Conservation (phyloP, 1,140 invertebrate species). For the Holcopasites calliopsidis region DNA sequence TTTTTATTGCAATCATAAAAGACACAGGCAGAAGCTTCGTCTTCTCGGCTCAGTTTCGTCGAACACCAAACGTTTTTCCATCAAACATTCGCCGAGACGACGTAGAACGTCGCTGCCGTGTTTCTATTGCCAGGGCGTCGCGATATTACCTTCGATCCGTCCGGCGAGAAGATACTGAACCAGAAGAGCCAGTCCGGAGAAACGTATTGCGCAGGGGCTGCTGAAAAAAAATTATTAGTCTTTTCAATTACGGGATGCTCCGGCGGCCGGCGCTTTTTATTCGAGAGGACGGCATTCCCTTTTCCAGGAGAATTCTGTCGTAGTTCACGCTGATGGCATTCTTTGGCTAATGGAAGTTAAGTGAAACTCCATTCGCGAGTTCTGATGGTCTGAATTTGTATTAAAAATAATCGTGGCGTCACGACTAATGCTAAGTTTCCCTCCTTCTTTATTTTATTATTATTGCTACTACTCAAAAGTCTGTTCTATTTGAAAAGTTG, state of each 20-base stretch:
- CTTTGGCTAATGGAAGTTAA: too few species aligned
- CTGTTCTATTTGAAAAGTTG: too few species aligned
- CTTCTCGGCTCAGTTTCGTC: too few species aligned
- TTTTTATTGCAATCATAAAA: background rate
- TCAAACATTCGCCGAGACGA: too few species aligned
- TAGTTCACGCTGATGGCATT: too few species aligned
- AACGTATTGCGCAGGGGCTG: slow-evolving; percentile 14
- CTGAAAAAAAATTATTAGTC: slow-evolving; percentile 48
- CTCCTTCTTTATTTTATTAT: too few species aligned
- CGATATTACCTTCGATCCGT: slow-evolving; percentile 44
- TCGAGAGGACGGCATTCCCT: background rate
- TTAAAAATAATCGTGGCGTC: too few species aligned
- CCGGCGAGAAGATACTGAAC: background rate
- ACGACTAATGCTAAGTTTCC: too few species aligned
- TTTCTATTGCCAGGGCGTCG: slow-evolving; percentile 16
- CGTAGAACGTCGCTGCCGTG: slow-evolving; percentile 27
- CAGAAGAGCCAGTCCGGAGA: background rate
- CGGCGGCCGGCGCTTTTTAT: slow-evolving; percentile 18
- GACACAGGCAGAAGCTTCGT: background rate
- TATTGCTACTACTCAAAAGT: too few species aligned
- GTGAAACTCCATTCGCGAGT: too few species aligned
- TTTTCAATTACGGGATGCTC: slow-evolving; percentile 44
- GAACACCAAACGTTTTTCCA: background rate
- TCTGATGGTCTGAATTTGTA: too few species aligned
- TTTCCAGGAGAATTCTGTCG: slow-evolving; percentile 1